phyloP scores from a whole-genome alignment of 2,113 vertebrate species.

The Oncorhynchus gorbuscha region DNA sequence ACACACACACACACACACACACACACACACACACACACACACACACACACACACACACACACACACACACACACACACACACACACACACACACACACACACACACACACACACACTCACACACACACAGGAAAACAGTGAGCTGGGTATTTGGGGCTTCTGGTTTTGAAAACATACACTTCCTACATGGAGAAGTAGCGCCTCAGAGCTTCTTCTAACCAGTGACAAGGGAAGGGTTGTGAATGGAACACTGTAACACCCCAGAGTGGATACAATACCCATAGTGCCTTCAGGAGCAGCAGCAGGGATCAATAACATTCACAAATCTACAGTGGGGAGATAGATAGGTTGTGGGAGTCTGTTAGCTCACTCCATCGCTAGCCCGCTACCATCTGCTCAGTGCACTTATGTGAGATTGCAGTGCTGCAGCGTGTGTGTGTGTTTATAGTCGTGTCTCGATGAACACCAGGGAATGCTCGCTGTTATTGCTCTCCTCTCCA shows the following conservation, averaged over 20 bases:
- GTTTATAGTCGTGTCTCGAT: too few relatives aligned
- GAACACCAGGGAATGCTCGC: background rate
- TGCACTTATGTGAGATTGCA: conserved; percentile 33
- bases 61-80: too few relatives aligned
- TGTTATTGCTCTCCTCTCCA: conserved; percentile 32
- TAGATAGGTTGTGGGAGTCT: conserved; percentile 4
- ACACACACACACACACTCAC: too few relatives aligned
- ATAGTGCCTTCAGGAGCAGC: too few relatives aligned
- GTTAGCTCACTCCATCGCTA: conserved; percentile 37
- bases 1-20: conserved; percentile 60
- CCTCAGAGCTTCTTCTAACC: too few relatives aligned
- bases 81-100: too few relatives aligned
- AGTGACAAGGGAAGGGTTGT: too few relatives aligned
- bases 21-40: conserved; percentile 60
- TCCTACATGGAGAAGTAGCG: too few relatives aligned
- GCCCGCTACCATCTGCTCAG: conserved; percentile 43
- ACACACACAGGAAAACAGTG: background rate
- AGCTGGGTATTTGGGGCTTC: background rate
- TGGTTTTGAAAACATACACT: background rate
- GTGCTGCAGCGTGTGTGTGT: conserved; percentile 17
- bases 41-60: conserved; percentile 1
- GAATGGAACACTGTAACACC: too few relatives aligned
- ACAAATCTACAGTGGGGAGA: background rate
- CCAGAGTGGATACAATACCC: too few relatives aligned
- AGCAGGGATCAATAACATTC: background rate